Evolutionary conservation across 2,797 vertebrate species (phyloP).

Genomic region (Glyptemys insculpta): DNA sequence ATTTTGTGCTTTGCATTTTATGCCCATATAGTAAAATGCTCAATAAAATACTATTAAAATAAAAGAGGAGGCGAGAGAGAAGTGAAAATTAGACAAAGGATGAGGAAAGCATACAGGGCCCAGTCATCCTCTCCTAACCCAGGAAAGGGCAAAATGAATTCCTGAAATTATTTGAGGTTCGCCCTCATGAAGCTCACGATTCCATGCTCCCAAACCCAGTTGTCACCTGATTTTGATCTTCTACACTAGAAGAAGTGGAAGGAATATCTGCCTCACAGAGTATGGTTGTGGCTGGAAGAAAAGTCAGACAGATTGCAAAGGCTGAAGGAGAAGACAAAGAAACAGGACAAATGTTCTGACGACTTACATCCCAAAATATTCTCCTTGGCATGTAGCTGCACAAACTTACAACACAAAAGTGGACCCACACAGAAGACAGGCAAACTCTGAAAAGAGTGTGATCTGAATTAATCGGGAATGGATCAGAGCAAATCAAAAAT

Average conservation of each 20-base stretch:
- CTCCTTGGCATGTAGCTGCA: not conserved
- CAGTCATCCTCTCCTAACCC: not conserved
- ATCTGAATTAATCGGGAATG: not conserved
- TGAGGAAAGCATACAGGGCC: not conserved
- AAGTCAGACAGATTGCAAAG: not conserved
- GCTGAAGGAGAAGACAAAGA: not conserved
- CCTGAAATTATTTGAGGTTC: not conserved
- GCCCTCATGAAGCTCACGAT: not conserved
- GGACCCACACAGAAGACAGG: not conserved
- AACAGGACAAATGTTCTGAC: fast-evolving
- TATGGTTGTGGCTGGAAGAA: not conserved
- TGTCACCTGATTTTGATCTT: not conserved
- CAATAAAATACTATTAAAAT: not conserved
- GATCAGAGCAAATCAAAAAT: not conserved
- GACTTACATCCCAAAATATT: not conserved
- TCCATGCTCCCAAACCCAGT: not conserved
- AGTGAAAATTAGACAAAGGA: not conserved
- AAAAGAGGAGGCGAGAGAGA: not conserved
- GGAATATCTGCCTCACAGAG: not conserved
- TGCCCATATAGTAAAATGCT: not conserved
- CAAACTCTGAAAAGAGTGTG: fast-evolving
- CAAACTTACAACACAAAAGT: not conserved
- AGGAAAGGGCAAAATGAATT: not conserved
- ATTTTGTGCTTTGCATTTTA: not conserved
- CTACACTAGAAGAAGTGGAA: not conserved